These are phyloP conservation scores for Pseudotriccus pelzelni DNA, from an alignment of 2,797 vertebrate species.

Conservation along the genomic window DNA sequence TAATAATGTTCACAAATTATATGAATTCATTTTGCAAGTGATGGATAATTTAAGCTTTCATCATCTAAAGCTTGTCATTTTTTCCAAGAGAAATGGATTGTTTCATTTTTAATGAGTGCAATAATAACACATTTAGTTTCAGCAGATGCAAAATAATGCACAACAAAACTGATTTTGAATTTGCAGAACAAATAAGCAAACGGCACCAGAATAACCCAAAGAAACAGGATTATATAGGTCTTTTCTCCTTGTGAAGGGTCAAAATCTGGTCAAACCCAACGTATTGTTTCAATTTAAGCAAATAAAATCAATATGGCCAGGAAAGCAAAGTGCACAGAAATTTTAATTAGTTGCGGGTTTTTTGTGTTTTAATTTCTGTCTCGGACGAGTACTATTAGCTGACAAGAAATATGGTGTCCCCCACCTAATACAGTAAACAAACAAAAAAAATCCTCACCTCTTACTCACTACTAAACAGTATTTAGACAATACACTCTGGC, in stretches of 20 bases:
- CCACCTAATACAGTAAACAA: slow-evolving; percentile 80
- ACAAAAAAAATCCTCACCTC: slow-evolving; percentile 75
- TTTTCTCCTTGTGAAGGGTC: slow-evolving; percentile 77
- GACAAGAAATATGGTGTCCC: slow-evolving; percentile 80
- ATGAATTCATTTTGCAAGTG: slow-evolving; percentile 92
- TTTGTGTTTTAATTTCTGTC: slow-evolving; percentile 65
- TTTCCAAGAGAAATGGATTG: slow-evolving; percentile 91
- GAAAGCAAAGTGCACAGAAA: slow-evolving; percentile 84
- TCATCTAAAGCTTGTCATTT: slow-evolving; percentile 92
- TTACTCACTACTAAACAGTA: slow-evolving; percentile 79
- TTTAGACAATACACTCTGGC: slow-evolving; percentile 76
- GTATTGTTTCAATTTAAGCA: slow-evolving; percentile 83
- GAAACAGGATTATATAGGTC: slow-evolving; percentile 81
- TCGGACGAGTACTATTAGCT: slow-evolving; percentile 74
- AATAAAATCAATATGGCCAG: slow-evolving; percentile 84
- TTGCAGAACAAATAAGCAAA: slow-evolving; percentile 84
- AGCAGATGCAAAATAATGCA: slow-evolving; percentile 87
- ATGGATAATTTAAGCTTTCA: slow-evolving; percentile 97
- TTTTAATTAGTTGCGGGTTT: slow-evolving; percentile 79
- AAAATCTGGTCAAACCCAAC: slow-evolving; percentile 80
- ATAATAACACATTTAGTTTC: slow-evolving; percentile 89
- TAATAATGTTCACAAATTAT: slow-evolving; percentile 90
- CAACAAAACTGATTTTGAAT: slow-evolving; percentile 85
- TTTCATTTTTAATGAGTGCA: slow-evolving; percentile 97
- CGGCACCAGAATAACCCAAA: slow-evolving; percentile 78